Evolutionary conservation across 2,797 vertebrate species (phyloP), one percentile per base, ranked within the genome.

Genomic region (Sus cebifrons): DNA sequence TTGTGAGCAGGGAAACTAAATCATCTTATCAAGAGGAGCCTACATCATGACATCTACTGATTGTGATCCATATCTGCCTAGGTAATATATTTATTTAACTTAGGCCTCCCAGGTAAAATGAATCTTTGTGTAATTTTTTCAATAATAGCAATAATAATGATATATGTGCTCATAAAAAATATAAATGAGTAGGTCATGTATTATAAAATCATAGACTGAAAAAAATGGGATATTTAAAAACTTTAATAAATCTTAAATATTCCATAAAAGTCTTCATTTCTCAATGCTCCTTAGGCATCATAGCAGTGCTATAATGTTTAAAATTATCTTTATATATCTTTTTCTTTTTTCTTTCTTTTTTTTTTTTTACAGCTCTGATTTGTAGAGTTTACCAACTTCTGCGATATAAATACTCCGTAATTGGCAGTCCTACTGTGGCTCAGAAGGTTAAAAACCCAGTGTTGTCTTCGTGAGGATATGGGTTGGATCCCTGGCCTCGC

Each of bases 111-210:
- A 15, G 20, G 71, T 36, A 82, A 86, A 96, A 96, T 95, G 58
- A 96, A 74, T 96, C 52, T 81, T 85, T 91, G 93, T 90, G 62
- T 78, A 97, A 87, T 96, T 92, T 97, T 96, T 90, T 40, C 85
- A 96, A 91, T 94, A 95, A 96, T 90, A 94, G 32, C 18, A 91
- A 84, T 97, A 89, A 91, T 89, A 93, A 95, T 96, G 70, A 95
- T 96, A 79, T 87, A 96, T 90, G 20, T 89, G 10, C 90, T 96
- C 77, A 92, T 90, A 92, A 90, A 65, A 85, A 90, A 93, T 88
- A 95, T 70, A 96, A 90, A 90, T 86, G 89, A 86, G 27, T 65
- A 94, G 64, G 68, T 54, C 54, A 32, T 90, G 25, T 92, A 82
- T 90, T 95, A 97, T 92, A 73, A 97, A 96, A 94, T 96, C 85